Base-by-base conservation (phyloP, 2,888 invertebrate genomes). In the Parnassius smintheus region DNA sequence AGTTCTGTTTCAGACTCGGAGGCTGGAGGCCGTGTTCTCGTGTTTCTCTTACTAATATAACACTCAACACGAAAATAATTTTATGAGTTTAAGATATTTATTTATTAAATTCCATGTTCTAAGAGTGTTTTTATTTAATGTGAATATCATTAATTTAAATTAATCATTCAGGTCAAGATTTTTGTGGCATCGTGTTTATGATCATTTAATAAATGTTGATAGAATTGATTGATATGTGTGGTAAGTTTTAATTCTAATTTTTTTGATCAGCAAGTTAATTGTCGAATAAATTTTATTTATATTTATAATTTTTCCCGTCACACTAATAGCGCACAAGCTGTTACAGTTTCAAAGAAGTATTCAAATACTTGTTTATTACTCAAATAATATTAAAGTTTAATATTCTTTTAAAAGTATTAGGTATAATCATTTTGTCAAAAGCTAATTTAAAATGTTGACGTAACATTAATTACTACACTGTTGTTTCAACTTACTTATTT, bases 1-100 rank as follows among this genome's bases (percentile, higher is more conserved):
- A 88, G 89, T 87, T 82, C 77, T 73, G 72, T 74, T 70, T 70
- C 76, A 77, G 79, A 73, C 78, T 72, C 73, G 72, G 76, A 68
- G 66, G 71, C 70, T 71, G 73, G 62, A 74, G 74, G 82, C 78
- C 83, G 86, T 76, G 69, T 65, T 73, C 69, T 61, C 67, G 65
- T 57, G 35, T 61, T 48, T 52, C 56, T 65, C 61, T 50, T 35
- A 61, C 65, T 64, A 61, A 64, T 62, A 66, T 70, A 71, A 62
- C 65, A 75, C 75, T 77, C 75, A 75, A 76, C 68, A 74, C 75
- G 76, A 75, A 72, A 70, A 66, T 72, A 46, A 65, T 68, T 56
- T 58, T 65, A 50, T 48, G 61, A 41, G 10, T 64, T 66, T 59
- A 62, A 65, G 66, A 68, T 67, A 49, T 12, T 13, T n/a, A 13